Evolutionary conservation across 2,113 vertebrate genomes (phyloP).

Genomic region (Drymodes brunneopygia): DNA sequence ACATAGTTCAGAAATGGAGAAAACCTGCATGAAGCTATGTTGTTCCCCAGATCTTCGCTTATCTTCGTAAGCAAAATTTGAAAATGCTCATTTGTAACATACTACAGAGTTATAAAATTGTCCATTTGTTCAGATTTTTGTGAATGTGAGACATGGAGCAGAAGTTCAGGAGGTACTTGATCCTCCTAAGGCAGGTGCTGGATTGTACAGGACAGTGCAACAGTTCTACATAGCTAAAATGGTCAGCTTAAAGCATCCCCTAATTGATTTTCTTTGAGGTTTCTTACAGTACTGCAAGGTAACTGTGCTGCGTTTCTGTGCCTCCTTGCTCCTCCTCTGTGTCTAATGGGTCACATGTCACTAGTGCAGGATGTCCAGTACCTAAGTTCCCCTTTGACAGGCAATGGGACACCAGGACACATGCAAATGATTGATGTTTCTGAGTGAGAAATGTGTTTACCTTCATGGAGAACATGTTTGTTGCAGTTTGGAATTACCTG

Average conservation of each 20-base stretch:
- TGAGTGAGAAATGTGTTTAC: background rate
- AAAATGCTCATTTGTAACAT: background rate
- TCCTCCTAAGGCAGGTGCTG: background rate
- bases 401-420: background rate
- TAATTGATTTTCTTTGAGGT: background rate
- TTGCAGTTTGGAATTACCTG: background rate
- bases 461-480: background rate
- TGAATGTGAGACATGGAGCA: background rate
- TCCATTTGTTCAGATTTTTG: background rate
- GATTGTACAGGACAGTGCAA: fast-evolving
- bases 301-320: background rate
- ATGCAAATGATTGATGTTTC: fast-evolving
- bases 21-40: background rate
- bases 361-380: background rate
- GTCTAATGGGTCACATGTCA: background rate
- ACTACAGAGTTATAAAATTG: background rate
- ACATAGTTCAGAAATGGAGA: background rate
- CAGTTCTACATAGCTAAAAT: background rate
- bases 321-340: background rate
- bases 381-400: background rate
- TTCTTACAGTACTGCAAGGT: background rate
- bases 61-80: background rate
- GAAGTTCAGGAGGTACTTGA: background rate
- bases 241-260: background rate
- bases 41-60: background rate